Evolutionary conservation across 2,113 vertebrate species (phyloP).

Genomic region (Dascyllus trimaculatus): DNA sequence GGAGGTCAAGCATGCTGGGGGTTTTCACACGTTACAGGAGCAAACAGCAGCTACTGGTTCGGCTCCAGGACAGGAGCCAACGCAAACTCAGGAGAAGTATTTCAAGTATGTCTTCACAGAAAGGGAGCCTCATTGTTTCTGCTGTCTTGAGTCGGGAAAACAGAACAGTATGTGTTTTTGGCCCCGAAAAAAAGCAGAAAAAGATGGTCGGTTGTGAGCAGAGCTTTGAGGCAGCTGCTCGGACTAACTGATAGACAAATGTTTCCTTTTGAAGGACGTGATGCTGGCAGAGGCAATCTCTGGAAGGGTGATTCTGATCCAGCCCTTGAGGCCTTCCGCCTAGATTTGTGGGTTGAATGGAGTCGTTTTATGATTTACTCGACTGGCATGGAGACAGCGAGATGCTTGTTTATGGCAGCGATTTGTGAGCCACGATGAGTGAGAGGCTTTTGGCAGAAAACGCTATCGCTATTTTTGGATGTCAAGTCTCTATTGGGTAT

Average conservation of each 20-base stretch:
- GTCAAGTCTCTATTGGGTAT: constrained; percentile 58
- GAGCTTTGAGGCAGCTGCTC: constrained; percentile 34
- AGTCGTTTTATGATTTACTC: constrained; percentile 65
- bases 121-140: constrained; percentile 30
- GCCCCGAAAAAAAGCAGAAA: constrained; percentile 1
- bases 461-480: constrained; percentile 65
- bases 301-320: constrained; percentile 46
- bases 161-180: constrained; percentile 15
- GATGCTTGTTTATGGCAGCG: constrained; percentile 66
- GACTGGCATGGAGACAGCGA: constrained; percentile 50
- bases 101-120: constrained; percentile 54
- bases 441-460: constrained; percentile 70
- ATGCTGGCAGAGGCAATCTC: constrained; percentile 45
- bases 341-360: constrained; percentile 56
- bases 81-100: constrained; percentile 50
- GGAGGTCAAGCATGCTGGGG: constrained; percentile 60
- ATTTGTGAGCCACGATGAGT: constrained; percentile 55
- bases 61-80: constrained; percentile 56
- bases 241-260: constrained; percentile 47
- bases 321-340: constrained; percentile 52
- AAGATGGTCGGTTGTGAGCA: constrained; percentile 3
- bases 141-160: constrained; percentile 45
- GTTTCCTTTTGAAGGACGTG: constrained; percentile 46
- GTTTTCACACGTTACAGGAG: constrained; percentile 55
- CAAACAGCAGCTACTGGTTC: constrained; percentile 53